phyloP scores from a whole-genome alignment of 1,140 invertebrate species.

The Drosophila albomicans region DNA sequence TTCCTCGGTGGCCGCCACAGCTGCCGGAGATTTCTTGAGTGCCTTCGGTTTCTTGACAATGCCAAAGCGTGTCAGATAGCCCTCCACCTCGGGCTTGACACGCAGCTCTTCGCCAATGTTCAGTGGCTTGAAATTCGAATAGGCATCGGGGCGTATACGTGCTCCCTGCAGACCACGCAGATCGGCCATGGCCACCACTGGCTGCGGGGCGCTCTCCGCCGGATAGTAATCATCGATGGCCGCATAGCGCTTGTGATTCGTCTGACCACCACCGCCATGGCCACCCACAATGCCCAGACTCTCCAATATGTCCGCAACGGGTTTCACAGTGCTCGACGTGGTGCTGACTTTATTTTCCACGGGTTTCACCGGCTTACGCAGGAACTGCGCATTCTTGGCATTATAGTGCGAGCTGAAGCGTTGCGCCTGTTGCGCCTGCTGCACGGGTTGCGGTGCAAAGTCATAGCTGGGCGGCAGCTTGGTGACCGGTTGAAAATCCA shows the following conservation, averaged over 20 bases:
- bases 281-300: conserved; percentile 75
- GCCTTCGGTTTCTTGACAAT: conserved; percentile 78
- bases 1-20: conserved; percentile 50
- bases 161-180: conserved; percentile 67
- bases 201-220: conserved; percentile 76
- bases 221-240: conserved; percentile 75
- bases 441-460: conserved; percentile 10
- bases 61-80: conserved; percentile 80
- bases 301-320: conserved; percentile 77
- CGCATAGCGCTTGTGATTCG: conserved; percentile 64
- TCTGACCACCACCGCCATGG: conserved; percentile 11
- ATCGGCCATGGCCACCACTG: conserved; percentile 69
- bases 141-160: conserved; percentile 74
- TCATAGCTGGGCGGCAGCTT: conserved; percentile 31
- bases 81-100: conserved; percentile 80
- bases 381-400: conserved; percentile 76
- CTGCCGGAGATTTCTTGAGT: conserved; percentile 59
- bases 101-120: conserved; percentile 81
- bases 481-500: conserved; percentile 68
- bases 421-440: conserved; percentile 3
- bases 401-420: conserved; percentile 83
- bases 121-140: conserved; percentile 77
- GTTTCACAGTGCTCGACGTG: conserved; percentile 60
- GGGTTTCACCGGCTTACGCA: conserved; percentile 53
- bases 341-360: background rate